Conservation (phyloP, 2,888 invertebrate species). For the Sericinus montela region DNA sequence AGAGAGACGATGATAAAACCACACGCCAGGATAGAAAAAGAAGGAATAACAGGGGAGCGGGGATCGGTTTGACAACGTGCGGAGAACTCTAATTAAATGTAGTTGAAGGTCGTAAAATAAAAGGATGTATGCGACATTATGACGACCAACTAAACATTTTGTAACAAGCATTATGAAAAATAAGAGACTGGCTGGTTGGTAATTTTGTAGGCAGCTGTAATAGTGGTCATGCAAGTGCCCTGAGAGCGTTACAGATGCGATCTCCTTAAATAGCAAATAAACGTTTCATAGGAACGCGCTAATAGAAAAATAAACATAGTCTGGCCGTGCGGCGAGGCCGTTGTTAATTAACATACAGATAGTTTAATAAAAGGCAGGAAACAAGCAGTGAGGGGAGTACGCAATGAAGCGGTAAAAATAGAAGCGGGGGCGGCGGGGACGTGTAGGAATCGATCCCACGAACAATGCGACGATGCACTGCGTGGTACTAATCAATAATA, state of each 20-base stretch:
- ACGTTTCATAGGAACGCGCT: slow-evolving; percentile 52
- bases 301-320: slow-evolving; percentile 69
- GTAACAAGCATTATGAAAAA: slow-evolving; percentile 28
- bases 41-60: slow-evolving; percentile 48
- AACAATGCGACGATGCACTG: slow-evolving; percentile 63
- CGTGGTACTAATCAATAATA: slow-evolving; percentile 65
- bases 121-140: slow-evolving; percentile 43
- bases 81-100: slow-evolving; percentile 70
- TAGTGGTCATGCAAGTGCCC: slow-evolving; percentile 23
- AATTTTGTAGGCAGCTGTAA: slow-evolving; percentile 35
- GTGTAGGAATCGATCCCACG: slow-evolving; percentile 66
- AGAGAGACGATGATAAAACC: slow-evolving; percentile 59
- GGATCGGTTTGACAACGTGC: slow-evolving; percentile 63
- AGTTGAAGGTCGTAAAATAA: slow-evolving; percentile 70
- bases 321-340: slow-evolving; percentile 57
- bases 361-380: slow-evolving; percentile 79
- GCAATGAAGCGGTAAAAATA: slow-evolving; percentile 80
- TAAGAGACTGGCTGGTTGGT: slow-evolving; percentile 19
- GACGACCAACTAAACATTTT: slow-evolving; percentile 26
- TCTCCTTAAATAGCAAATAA: slow-evolving; percentile 49
- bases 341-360: slow-evolving; percentile 78
- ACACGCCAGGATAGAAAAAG: slow-evolving; percentile 49
- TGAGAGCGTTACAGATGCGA: slow-evolving; percentile 30
- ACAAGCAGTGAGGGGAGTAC: slow-evolving; percentile 69
- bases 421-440: slow-evolving; percentile 67